Evolutionary conservation across 2,113 vertebrate genomes (phyloP), one percentile per base, ranked within the genome.

Genomic region (Synodontis membranacea): DNA sequence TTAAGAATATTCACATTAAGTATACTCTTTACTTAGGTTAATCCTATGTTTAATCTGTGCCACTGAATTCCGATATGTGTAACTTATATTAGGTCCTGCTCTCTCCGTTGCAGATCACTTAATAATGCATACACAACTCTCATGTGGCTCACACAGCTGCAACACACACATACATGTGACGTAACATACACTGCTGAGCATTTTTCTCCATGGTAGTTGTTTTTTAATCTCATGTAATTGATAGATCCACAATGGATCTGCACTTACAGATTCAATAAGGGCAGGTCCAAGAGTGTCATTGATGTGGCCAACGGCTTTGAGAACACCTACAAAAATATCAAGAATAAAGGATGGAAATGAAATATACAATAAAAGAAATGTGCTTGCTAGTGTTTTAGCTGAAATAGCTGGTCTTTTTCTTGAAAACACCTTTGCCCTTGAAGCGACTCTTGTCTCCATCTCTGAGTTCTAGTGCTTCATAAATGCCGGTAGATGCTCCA

Each of bases 271-370:
- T 90, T 95, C 95, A 87, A 97, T 90, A 58, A 99, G 96, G 70
- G 96, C 96, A 0, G 97, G 97, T 80, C 93, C 96, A 46, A 99
- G 95, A 89, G 96, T 96, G 81, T 94, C 96, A 82, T 99, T 99
- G 94, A 99, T 97, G 94, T 99, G 97, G 46, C 97, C 96, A 86
- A 99, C 96, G 23, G 97, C 97, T 93, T 98, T 97, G 89, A 98
- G 92, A 46, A 95, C 94, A 83, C 92, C 92, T 92, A 82, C 37
- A 62, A 86, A 37, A 83, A 44, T 37, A 56, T 79, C 9, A 64
- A 56, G 44, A 34, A 52, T 7, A 42, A 42, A 70, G 2, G 46
- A 44, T 12, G 17, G 1, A 39, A 78, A 37, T 54, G 28, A 39
- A 46, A 50, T 48, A 76, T 21, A 46, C 7, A 37, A 58, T 11